Evolutionary conservation across 1,140 invertebrate species (phyloP), one percentile per base, ranked within the genome.

Genomic region (Mercenaria mercenaria): DNA sequence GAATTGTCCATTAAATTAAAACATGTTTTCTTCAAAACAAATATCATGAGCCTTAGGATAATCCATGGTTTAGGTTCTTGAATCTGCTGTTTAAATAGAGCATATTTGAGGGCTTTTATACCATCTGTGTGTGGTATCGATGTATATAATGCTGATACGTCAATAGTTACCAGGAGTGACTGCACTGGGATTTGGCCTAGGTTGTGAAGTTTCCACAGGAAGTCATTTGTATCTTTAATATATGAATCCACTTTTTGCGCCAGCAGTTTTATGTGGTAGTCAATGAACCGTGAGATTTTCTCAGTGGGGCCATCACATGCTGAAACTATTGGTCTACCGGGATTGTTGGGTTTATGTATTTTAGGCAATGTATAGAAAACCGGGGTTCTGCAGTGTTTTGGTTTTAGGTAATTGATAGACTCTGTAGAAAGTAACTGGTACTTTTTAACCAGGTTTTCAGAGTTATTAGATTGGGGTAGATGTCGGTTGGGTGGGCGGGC

Each of bases 241-340:
- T 47, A 47, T 47, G 43, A 47, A 10, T 13, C 26, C 32, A 77
- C 23, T 39, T 39, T 77, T 77, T 41, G 37, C 37, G 29, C 32
- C 18, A 4, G 29, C 23, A 37, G 74, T 77, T 47, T 77, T 18
- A 77, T 26, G 39, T 77, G 74, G 18, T 77, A 39, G 37, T 77
- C 74, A 11, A 77, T 37, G 37, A 41, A 77, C 41, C 37, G 39
- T 20, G 88, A 89, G 0, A 89, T n/a, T n/a, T n/a, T n/a, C 59
- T 81, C 56, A 10, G 88, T 89, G 8, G 79, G 80, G 29, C 64
- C 43, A 10, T 64, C 50, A 13, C 69, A 56, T 18, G 43, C 43
- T 59, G 79, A 89, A 15, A 89, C 76, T 47, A 89, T 89, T 41
- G 88, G 88, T 83, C 88, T 82, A 11, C 79, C 88, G 11, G 77